Evolutionary conservation across 92 coral and sea anemone species (phyloP).

Genomic region (Zoanthus sansibaricus): DNA sequence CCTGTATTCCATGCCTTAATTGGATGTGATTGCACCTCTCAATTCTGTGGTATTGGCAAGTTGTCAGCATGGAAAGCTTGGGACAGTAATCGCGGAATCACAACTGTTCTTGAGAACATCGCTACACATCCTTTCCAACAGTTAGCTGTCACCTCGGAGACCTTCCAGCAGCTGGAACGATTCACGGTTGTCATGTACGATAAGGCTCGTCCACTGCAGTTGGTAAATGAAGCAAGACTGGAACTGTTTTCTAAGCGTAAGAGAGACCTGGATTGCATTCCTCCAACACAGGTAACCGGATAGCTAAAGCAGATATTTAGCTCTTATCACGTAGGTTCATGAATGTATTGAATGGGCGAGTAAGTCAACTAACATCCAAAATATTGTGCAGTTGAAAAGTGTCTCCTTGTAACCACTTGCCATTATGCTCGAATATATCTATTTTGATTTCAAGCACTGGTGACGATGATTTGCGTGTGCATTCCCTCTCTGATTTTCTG

Average conservation of each 20-base stretch:
- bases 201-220: background rate
- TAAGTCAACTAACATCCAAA: constrained; percentile 21
- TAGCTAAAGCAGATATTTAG: no score
- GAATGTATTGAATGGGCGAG: no score
- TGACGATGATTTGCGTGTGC: constrained; percentile 44
- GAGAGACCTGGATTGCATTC: background rate
- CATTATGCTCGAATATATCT: constrained; percentile 61
- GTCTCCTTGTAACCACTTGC: constrained; percentile 57
- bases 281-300: background rate
- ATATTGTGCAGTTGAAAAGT: constrained; percentile 41
- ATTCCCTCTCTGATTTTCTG: constrained; percentile 49
- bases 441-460: constrained; percentile 56
- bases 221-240: background rate
- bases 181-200: background rate
- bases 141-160: background rate
- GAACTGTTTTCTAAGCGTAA: background rate
- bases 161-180: background rate
- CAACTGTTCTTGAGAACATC: background rate
- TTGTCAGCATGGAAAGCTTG: background rate
- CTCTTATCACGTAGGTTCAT: background rate
- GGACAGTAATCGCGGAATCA: background rate
- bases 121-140: background rate
- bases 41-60: background rate
- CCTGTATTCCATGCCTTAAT: background rate
- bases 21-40: background rate